phyloP scores from a whole-genome alignment of 2,888 invertebrate genomes.

The Romanomermis culicivorax region DNA sequence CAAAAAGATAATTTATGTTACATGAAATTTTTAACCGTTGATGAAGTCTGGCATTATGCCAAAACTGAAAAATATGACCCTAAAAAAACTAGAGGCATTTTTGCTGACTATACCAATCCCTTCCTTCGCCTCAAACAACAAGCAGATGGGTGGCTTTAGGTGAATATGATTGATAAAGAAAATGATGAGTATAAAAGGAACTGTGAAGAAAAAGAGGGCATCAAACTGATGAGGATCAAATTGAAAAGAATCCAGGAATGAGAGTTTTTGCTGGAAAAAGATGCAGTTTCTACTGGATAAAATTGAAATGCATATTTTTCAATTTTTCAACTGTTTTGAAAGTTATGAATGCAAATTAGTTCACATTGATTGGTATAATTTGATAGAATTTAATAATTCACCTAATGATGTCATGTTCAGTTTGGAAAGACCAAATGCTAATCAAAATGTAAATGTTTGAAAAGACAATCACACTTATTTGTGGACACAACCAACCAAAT shows the following conservation, averaged over 20 bases:
- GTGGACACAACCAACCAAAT: too few relatives aligned
- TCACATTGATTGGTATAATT: too few relatives aligned
- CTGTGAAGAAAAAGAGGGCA: conserved; percentile 16
- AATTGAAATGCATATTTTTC: too few relatives aligned
- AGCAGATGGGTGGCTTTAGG: conserved; percentile 16
- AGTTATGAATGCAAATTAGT: too few relatives aligned
- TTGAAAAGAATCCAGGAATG: conserved; percentile 15
- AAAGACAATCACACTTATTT: too few relatives aligned
- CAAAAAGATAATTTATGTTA: too few relatives aligned
- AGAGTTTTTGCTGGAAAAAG: conserved; percentile 13
- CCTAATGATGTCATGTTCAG: too few relatives aligned
- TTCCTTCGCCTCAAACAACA: not conserved
- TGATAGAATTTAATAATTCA: too few relatives aligned
- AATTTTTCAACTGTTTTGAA: too few relatives aligned
- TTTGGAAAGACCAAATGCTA: too few relatives aligned
- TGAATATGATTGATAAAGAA: conserved; percentile 14
- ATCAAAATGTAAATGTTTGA: too few relatives aligned
- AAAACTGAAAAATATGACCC: not conserved
- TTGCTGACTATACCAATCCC: not conserved
- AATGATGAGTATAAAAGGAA: conserved; percentile 15
- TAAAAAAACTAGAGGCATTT: not conserved
- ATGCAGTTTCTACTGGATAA: too few relatives aligned
- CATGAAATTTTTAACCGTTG: not conserved
- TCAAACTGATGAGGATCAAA: conserved; percentile 13
- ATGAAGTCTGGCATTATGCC: not conserved